These are phyloP conservation scores for Nomada ruficornis DNA, from an alignment of 2,888 invertebrate species.

Conservation along the genomic window DNA sequence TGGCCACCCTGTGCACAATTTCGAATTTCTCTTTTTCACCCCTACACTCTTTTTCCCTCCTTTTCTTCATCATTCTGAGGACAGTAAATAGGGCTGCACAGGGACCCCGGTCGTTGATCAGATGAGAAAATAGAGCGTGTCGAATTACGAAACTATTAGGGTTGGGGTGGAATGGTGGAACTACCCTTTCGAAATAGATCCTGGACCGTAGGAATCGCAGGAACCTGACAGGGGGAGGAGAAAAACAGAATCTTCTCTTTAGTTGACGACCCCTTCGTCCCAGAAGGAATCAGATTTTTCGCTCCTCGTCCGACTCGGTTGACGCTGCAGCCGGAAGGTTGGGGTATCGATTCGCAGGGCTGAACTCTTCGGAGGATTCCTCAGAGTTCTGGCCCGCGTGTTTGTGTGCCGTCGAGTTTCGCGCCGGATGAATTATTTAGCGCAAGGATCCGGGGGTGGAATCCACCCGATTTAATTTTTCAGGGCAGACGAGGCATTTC, in stretches of 20 bases:
- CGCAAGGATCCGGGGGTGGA: neutral
- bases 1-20: too few relatives aligned
- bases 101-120: constrained; percentile 28
- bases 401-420: neutral
- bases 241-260: too few relatives aligned
- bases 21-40: neutral
- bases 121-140: constrained; percentile 33
- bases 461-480: constrained; percentile 1
- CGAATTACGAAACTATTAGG: constrained; percentile 31
- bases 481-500: constrained; percentile 7
- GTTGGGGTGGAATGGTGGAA: constrained; percentile 26
- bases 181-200: constrained; percentile 35
- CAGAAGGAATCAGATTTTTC: too few relatives aligned
- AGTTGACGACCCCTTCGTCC: too few relatives aligned
- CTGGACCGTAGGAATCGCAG: neutral
- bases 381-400: neutral
- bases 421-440: constrained; percentile 38
- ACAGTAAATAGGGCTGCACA: constrained; percentile 18
- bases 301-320: too few relatives aligned
- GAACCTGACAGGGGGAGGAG: too few relatives aligned
- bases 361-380: neutral
- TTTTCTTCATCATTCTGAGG: neutral
- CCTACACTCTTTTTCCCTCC: neutral
- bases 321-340: too few relatives aligned
- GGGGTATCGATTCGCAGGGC: neutral